Evolutionary conservation across 2,888 invertebrate genomes (phyloP), one percentile per base, ranked within the genome.

Genomic region (Gymnosoma rotundatum): DNA sequence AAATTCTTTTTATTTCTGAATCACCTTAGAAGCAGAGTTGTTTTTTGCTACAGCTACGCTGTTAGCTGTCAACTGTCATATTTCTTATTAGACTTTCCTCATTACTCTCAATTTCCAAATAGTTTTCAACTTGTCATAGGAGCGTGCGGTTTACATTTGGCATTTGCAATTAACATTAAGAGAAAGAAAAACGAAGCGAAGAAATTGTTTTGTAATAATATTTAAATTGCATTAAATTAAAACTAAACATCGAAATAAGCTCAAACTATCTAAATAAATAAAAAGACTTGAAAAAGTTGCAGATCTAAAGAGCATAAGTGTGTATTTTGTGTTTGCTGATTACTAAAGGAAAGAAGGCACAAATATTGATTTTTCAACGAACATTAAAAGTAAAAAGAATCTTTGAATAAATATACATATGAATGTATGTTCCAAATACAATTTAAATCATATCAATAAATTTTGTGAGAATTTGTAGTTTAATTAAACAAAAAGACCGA

Each of bases 331-430:
- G 66, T 61, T 60, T 78, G 83, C 50, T 64, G n/a, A 63, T 67
- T 63, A 73, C 73, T 18, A 72, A 75, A 60, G 12, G 7, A 48
- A 61, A 72, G 56, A 18, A 18, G 18, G 42, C 64, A 74, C n/a
- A 79, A 84, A 48, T 84, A 84, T 84, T 81, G 84, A 84, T 84
- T 84, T 84, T 84, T 48, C 84, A 70, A 81, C 54, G 45, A 81
- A 63, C 20, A 10, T 36, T 2, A 50, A 45, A 48, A 32, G 50
- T 16, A 20, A 58, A 8, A 58, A 50, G 48, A 36, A 18, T 56
- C 6, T 18, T 56, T 18, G 14, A 42, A 48, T 4, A 48, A 2
- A 25, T 4, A 25, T 25, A 25, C 25, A 25, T 25, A 25, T 4
- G 1, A 25, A 25, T 25, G 25, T 25, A 16, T 48, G 16, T n/a